Conservation (phyloP, 2,888 invertebrate genomes). For the Sympetrum striolatum region DNA sequence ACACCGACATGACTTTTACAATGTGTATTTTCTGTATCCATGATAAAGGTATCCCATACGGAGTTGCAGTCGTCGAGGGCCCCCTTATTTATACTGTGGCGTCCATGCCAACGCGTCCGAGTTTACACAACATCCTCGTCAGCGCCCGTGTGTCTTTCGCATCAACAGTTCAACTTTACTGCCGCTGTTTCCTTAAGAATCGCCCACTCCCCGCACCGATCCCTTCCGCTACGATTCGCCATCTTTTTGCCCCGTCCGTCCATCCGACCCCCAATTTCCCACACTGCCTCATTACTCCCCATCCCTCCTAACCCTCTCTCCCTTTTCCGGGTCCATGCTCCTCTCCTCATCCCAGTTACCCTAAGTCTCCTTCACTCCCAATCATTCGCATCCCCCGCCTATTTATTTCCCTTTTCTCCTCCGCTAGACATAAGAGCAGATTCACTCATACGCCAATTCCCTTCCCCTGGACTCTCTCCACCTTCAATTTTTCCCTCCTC, state of each 20-base stretch:
- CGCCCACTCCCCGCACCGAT: background rate
- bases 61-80: background rate
- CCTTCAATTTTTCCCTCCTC: background rate
- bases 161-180: constrained; percentile 29
- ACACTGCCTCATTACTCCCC: background rate
- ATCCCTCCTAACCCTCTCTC: background rate
- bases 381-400: too few relatives aligned
- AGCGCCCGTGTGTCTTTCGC: background rate
- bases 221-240: background rate
- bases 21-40: too few relatives aligned
- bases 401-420: too few relatives aligned
- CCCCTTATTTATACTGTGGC: background rate
- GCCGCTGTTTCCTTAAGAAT: background rate
- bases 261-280: background rate
- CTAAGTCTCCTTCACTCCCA: too few relatives aligned
- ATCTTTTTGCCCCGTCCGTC: background rate
- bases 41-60: background rate
- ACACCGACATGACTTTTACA: too few relatives aligned
- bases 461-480: background rate
- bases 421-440: too few relatives aligned
- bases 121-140: background rate
- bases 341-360: background rate
- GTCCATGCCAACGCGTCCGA: background rate
- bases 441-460: too few relatives aligned
- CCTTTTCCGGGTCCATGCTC: background rate